phyloP scores from a whole-genome alignment of 53 echinoderm and acorn worm species.

The Paelopatides confundens region DNA sequence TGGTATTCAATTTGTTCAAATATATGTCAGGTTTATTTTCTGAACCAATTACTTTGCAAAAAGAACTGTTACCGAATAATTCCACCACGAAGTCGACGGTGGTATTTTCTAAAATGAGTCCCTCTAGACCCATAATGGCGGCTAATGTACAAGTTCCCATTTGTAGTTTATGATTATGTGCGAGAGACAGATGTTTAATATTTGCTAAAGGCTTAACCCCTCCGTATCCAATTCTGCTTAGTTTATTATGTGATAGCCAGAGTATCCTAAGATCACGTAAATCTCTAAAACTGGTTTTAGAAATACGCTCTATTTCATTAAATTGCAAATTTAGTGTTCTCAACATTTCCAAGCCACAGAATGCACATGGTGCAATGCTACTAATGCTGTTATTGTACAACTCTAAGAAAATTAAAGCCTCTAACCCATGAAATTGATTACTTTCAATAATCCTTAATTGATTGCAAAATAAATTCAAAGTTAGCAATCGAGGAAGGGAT shows the following conservation, averaged over 20 bases:
- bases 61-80: conserved; percentile 20
- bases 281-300: conserved; percentile 5
- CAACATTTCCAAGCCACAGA: background rate
- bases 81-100: background rate
- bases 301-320: background rate
- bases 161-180: background rate
- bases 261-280: background rate
- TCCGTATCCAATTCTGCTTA: background rate
- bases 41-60: background rate
- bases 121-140: background rate
- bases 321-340: background rate
- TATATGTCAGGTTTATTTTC: background rate
- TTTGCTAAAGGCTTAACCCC: background rate
- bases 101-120: conserved; percentile 1
- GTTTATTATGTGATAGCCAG: conserved; percentile 23
- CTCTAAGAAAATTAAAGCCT: background rate
- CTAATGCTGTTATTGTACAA: conserved; percentile 11
- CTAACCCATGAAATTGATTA: background rate
- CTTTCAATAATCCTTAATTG: background rate
- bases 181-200: background rate
- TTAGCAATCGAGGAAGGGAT: background rate
- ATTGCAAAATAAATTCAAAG: conserved; percentile 12
- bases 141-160: conserved; percentile 20
- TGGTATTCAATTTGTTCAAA: background rate
- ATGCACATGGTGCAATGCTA: background rate